phyloP scores from a whole-genome alignment of 2,113 vertebrate genomes.

The Cinclus cinclus region DNA sequence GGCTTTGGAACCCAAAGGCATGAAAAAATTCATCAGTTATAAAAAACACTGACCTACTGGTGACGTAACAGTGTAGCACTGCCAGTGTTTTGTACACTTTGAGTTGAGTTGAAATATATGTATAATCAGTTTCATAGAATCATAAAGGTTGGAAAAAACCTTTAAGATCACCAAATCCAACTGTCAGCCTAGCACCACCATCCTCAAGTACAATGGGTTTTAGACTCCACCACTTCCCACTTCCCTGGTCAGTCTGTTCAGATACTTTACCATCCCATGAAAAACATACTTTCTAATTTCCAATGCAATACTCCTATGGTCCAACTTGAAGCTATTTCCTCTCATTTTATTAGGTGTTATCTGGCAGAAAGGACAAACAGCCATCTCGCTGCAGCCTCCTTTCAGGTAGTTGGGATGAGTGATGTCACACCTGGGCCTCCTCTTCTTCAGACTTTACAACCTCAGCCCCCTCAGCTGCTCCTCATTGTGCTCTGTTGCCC shows the following conservation, averaged over 20 bases:
- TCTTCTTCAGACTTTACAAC: background rate
- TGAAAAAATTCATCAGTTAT: background rate
- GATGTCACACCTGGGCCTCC: background rate
- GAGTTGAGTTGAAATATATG: background rate
- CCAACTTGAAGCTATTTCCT: background rate
- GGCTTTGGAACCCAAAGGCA: background rate
- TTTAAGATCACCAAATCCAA: background rate
- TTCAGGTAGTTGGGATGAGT: background rate
- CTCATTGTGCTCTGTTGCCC: too few species aligned
- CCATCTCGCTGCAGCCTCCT: background rate
- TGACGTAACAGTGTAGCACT: background rate
- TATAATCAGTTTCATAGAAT: background rate
- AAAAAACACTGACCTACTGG: background rate
- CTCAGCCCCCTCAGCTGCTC: background rate
- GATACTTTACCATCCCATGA: background rate
- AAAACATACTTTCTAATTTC: background rate
- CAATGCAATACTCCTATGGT: background rate
- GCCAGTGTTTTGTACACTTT: background rate
- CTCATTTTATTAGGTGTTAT: background rate
- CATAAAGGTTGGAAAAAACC: background rate
- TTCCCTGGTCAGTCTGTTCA: background rate
- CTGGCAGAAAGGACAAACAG: background rate
- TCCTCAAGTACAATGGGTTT: background rate
- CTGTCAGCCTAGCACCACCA: fast-evolving
- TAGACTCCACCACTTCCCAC: background rate